Conservation (phyloP, 2,888 invertebrate species). For the Disparrhopalites patrizii region DNA sequence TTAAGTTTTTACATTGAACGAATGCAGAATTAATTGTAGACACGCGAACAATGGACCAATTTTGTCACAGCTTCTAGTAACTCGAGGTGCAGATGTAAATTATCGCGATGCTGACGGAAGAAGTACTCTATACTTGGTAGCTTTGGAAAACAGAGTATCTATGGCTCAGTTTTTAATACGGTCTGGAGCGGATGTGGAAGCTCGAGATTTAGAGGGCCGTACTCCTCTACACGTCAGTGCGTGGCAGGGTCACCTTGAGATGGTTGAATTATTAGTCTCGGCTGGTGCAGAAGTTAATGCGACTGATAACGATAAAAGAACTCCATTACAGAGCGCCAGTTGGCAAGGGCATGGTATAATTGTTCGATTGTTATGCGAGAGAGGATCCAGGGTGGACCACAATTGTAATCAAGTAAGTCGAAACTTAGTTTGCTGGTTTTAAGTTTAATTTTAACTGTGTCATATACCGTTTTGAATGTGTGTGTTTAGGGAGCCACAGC, state of each 20-base stretch:
- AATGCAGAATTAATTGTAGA: background rate
- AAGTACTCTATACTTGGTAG: slow-evolving; percentile 85
- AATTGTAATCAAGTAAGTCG: slow-evolving; percentile 75
- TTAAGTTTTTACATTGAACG: background rate
- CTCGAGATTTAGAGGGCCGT: slow-evolving; percentile 84
- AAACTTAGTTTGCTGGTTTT: background rate
- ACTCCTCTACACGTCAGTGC: slow-evolving; percentile 85
- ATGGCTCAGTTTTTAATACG: slow-evolving; percentile 78
- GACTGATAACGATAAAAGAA: slow-evolving; percentile 78
- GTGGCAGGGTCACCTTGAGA: slow-evolving; percentile 91
- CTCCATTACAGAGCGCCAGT: slow-evolving; percentile 85
- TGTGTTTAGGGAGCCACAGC: slow-evolving; percentile 74
- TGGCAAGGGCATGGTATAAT: slow-evolving; percentile 91
- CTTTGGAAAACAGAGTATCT: slow-evolving; percentile 77
- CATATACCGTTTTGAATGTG: background rate
- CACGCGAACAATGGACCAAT: background rate
- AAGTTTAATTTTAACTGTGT: background rate
- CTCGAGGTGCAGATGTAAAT: slow-evolving; percentile 76
- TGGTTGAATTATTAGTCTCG: slow-evolving; percentile 79
- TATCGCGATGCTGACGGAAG: slow-evolving; percentile 88
- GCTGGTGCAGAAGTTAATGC: slow-evolving; percentile 85
- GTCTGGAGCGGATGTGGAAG: slow-evolving; percentile 75
- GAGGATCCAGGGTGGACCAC: slow-evolving; percentile 79
- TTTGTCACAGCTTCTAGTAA: slow-evolving; percentile 57
- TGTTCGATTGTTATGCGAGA: slow-evolving; percentile 71